Conservation (phyloP, 2,888 invertebrate species). For the Drosophila leonis region DNA sequence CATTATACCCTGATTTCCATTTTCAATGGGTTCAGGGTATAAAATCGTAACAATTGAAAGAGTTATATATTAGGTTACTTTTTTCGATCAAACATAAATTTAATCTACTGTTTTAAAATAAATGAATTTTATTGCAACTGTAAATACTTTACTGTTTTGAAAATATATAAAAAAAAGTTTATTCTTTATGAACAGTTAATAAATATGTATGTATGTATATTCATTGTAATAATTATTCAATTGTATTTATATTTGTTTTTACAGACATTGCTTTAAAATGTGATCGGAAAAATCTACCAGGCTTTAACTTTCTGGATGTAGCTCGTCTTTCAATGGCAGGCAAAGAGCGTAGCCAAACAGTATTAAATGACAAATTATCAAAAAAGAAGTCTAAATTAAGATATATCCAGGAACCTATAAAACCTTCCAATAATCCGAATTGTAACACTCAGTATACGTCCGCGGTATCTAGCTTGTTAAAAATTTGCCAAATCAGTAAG, state of each 20-base stretch:
- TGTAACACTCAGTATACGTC: background rate
- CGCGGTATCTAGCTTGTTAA: background rate
- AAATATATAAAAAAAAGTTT: too few species aligned
- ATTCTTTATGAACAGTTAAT: too few species aligned
- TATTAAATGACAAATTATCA: slow-evolving; percentile 36
- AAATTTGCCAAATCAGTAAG: background rate
- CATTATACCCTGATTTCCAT: too few species aligned
- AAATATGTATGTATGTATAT: background rate
- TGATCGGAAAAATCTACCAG: background rate
- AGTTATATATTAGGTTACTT: too few species aligned
- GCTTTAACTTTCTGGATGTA: background rate
- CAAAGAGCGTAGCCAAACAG: slow-evolving; percentile 15
- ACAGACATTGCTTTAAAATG: slow-evolving; percentile 14
- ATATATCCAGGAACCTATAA: background rate
- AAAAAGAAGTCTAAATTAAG: slow-evolving; percentile 10
- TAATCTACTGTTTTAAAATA: too few species aligned
- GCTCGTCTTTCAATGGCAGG: background rate
- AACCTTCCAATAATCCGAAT: background rate
- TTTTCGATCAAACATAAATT: too few species aligned
- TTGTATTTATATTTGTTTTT: background rate
- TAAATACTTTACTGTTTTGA: too few species aligned
- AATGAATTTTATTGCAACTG: too few species aligned
- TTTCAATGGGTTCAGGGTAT: too few species aligned
- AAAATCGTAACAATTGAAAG: too few species aligned
- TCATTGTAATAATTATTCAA: background rate